Percentiles rank a stretch among this genome's conserved stretches.
Conservation (phyloP, 2,888 invertebrate genomes). For the Sthenelais limicola region DNA sequence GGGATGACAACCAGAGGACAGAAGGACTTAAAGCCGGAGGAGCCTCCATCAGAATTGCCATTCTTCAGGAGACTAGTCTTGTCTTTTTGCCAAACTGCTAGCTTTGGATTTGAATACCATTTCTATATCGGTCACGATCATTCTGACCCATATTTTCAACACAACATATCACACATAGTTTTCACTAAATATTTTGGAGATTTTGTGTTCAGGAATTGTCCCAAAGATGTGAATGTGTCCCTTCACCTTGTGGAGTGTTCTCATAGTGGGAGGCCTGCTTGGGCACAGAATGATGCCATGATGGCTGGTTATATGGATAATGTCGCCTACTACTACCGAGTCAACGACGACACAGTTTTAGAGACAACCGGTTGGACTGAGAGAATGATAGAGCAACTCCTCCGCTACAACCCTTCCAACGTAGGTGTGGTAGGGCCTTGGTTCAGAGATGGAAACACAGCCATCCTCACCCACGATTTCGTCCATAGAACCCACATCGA, state of each 20-base stretch:
- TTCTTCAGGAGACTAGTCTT: constrained; percentile 52
- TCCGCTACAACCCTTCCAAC: constrained; percentile 51
- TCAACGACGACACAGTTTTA: constrained; percentile 55
- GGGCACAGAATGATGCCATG: constrained; percentile 57
- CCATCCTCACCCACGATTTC: constrained; percentile 55
- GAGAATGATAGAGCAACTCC: constrained; percentile 51
- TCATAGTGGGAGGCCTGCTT: constrained; percentile 52
- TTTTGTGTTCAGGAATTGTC: constrained; percentile 42
- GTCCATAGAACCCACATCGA: constrained; percentile 55
- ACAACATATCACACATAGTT: constrained; percentile 42
- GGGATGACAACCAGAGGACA: constrained; percentile 52
- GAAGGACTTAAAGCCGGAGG: constrained; percentile 34
- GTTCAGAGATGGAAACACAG: constrained; percentile 53
- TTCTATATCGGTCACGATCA: constrained; percentile 55
- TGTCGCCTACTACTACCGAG: constrained; percentile 54
- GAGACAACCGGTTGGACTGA: constrained; percentile 53
- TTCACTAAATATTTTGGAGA: constrained; percentile 47
- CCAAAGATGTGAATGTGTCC: constrained; percentile 47
- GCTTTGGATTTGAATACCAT: constrained; percentile 51
- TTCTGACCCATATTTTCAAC: constrained; percentile 50
- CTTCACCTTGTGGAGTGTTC: constrained; percentile 53
- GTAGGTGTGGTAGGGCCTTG: constrained; percentile 55
- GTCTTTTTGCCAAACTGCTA: constrained; percentile 53
- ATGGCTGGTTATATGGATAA: constrained; percentile 57
- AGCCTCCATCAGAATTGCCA: constrained; percentile 45